Evolutionary conservation across 1,140 invertebrate genomes (phyloP).

Genomic region (Scaptomyza hsui): DNA sequence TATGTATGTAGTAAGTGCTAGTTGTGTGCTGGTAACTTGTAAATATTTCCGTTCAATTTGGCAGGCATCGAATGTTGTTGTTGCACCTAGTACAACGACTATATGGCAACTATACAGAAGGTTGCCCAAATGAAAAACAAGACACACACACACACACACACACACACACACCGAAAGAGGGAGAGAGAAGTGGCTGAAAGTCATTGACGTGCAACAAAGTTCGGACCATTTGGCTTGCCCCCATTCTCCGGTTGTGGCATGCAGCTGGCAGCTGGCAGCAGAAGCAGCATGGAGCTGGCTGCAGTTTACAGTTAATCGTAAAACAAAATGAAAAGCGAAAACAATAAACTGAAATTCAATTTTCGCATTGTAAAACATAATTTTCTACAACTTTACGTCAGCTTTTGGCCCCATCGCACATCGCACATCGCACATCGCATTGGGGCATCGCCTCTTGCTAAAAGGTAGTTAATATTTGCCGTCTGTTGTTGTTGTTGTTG

Average conservation of each 20-base stretch:
- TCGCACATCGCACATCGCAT: not conserved
- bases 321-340: constrained; percentile 50
- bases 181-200: constrained; percentile 13
- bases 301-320: constrained; percentile 52
- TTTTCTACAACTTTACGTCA: constrained; percentile 56
- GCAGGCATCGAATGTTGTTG: constrained; percentile 26
- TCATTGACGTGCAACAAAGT: constrained; percentile 48
- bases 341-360: constrained; percentile 60
- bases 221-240: constrained; percentile 10
- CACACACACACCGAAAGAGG: not conserved
- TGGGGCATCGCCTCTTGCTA: constrained; percentile 10
- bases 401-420: constrained; percentile 17
- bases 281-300: constrained; percentile 27
- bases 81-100: not conserved
- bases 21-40: constrained; percentile 19
- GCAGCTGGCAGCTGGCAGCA: constrained; percentile 18
- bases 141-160: not conserved
- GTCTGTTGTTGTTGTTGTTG: not conserved
- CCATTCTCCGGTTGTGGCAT: not conserved
- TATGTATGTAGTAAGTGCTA: not conserved
- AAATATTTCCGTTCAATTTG: constrained; percentile 46
- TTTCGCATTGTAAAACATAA: constrained; percentile 67
- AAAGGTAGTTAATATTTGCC: constrained; percentile 45
- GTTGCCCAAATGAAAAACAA: constrained; percentile 21
- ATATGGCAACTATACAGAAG: constrained; percentile 5